Percentiles rank a stretch among this genome's conserved stretches.
Evolutionary conservation across 2,888 invertebrate genomes (phyloP).

Genomic region (Poecilobothrus nobilitatus): DNA sequence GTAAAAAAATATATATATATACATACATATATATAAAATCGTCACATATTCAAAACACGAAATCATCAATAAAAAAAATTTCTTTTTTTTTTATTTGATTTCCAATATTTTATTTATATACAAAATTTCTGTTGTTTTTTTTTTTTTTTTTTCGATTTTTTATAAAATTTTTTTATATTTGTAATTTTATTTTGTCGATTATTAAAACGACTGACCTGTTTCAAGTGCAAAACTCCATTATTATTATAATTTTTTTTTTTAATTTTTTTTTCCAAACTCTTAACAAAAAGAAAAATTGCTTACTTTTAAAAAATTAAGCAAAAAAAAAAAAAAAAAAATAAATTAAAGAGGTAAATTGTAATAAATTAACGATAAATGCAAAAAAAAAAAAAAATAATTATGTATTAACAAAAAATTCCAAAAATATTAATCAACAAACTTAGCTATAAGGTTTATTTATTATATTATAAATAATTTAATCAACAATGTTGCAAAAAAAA

Average conservation of each 20-base stretch:
- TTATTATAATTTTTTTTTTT: too few species aligned
- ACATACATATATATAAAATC: background rate
- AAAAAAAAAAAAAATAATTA: too few species aligned
- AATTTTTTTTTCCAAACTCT: too few species aligned
- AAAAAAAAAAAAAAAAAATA: too few species aligned
- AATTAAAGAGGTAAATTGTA: too few species aligned
- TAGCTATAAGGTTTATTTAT: too few species aligned
- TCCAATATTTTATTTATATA: background rate
- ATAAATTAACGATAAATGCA: too few species aligned
- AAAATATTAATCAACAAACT: too few species aligned
- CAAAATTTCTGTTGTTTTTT: background rate
- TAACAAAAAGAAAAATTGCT: too few species aligned
- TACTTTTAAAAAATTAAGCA: too few species aligned
- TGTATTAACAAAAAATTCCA: too few species aligned
- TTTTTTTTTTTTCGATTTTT: background rate
- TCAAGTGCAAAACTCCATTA: background rate
- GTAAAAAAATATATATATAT: too few species aligned
- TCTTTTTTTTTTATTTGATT: background rate
- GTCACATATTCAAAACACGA: constrained; percentile 1
- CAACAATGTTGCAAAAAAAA: background rate
- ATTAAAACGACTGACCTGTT: background rate
- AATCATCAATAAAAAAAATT: constrained; percentile 2
- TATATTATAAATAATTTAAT: background rate
- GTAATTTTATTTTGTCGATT: background rate
- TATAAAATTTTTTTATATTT: background rate